phyloP scores from a whole-genome alignment of 2,888 invertebrate genomes.

The Rotaria socialis region DNA sequence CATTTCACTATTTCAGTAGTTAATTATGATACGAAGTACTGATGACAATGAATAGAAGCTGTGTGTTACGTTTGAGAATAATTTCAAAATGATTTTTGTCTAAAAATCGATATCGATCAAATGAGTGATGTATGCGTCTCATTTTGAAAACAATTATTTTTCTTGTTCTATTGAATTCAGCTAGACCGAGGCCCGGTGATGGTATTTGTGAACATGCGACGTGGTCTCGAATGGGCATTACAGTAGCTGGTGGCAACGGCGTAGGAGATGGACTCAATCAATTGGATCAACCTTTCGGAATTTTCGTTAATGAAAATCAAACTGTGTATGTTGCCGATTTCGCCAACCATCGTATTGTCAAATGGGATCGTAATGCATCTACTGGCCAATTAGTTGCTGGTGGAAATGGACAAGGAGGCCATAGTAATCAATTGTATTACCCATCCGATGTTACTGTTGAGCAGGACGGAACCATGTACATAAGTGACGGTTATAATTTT shows the following conservation, averaged over 20 bases:
- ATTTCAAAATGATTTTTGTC: neutral
- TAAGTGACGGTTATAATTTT: neutral
- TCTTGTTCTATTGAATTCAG: neutral
- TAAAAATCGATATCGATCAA: neutral
- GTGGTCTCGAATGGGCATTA: neutral
- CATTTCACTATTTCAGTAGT: no score
- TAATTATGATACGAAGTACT: no score
- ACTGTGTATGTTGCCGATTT: neutral
- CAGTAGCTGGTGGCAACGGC: slow-evolving; percentile 4
- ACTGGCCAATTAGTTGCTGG: neutral
- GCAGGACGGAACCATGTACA: neutral
- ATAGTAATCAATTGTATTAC: neutral
- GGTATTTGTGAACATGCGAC: neutral
- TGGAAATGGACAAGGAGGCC: no score
- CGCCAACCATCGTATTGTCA: neutral
- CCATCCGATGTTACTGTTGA: neutral
- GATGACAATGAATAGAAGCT: no score
- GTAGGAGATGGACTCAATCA: neutral
- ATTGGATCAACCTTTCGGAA: neutral
- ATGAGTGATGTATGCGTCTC: neutral
- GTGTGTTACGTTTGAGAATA: no score
- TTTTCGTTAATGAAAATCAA: neutral
- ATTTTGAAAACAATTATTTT: neutral
- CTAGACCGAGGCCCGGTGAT: neutral
- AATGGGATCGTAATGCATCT: neutral